Conservation (phyloP, 2,113 vertebrate species). For the Oncorhynchus masou region DNA sequence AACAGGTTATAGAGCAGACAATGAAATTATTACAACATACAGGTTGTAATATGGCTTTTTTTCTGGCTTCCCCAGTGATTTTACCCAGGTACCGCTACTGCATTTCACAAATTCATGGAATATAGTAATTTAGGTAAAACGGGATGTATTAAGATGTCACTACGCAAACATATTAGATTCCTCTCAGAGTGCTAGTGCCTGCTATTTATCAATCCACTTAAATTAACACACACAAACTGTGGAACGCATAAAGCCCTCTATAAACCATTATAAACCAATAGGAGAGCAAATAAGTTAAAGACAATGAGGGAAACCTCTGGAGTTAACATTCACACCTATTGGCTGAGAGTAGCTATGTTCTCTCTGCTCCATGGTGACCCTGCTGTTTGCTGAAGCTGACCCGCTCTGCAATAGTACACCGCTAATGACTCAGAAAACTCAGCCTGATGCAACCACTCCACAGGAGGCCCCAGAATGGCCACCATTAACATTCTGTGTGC, state of each 20-base stretch:
- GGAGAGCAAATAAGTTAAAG: background rate
- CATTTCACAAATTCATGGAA: no score
- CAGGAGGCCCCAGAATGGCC: slow-evolving; percentile 35
- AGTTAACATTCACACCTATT: background rate
- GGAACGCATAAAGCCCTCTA: background rate
- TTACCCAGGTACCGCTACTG: no score
- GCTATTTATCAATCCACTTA: no score
- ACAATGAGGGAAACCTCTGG: background rate
- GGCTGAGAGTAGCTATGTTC: slow-evolving; percentile 24
- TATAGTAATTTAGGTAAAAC: no score
- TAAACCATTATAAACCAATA: background rate
- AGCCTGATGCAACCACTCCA: slow-evolving; percentile 53
- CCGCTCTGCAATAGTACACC: slow-evolving; percentile 25
- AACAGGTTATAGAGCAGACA: no score
- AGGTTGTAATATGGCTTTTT: no score
- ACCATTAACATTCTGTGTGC: slow-evolving; percentile 45
- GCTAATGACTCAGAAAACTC: slow-evolving; percentile 67
- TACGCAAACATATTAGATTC: no score
- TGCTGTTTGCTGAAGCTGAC: slow-evolving; percentile 23
- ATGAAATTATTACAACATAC: no score
- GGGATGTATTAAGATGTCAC: no score
- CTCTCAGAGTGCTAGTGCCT: no score
- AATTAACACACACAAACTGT: background rate
- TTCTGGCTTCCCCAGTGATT: no score
- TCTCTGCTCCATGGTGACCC: slow-evolving; percentile 47